Base-by-base conservation (phyloP, 2,888 invertebrate species). In the Unio pictorum region DNA sequence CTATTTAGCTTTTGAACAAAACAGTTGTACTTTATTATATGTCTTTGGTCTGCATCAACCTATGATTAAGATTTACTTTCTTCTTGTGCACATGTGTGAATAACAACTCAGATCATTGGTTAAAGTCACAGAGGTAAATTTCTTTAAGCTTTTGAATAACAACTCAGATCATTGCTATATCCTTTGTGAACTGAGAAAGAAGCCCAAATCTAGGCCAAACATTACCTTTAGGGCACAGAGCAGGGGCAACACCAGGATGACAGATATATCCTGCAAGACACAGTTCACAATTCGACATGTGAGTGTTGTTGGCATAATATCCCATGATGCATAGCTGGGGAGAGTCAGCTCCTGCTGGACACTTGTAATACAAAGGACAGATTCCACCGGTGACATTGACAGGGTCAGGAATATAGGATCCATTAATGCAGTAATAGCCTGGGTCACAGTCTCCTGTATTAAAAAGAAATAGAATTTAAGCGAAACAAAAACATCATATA, bases 361-460 rank as follows among this genome's bases (percentile, higher is more conserved):
- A 88, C 73, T 81, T 76, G 67, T 88, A 78, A 70, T 87, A 79
- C 30, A 79, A 74, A 0, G 87, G 88, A 73, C 88, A 88, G 63
- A 88, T 86, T 68, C 81, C 75, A 15, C 88, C 88, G 0, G 85
- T 86, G 11, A 80, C 72, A 61, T 82, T 84, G 15, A 82, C 73
- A 1, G 87, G 88, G 26, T 81, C 79, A 3, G 83, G 81, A 34
- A 86, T 69, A 71, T 80, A 84, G 6, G 88, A 83, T 6, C 86
- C 83, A 15, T 85, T 84, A 7, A 78, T 83, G 66, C 89, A 89
- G 74, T 85, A 89, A 70, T 88, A 88, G 0, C 89, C 89, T 8
- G 82, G 76, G 17, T 68, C 69, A 73, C 89, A 89, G 58, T 74
- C 69, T 55, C 86, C 87, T 87, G 71, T 15, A 70, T 65, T 55